Evolutionary conservation across 2,888 invertebrate genomes (phyloP).

Genomic region (Tryphoninae sp.): DNA sequence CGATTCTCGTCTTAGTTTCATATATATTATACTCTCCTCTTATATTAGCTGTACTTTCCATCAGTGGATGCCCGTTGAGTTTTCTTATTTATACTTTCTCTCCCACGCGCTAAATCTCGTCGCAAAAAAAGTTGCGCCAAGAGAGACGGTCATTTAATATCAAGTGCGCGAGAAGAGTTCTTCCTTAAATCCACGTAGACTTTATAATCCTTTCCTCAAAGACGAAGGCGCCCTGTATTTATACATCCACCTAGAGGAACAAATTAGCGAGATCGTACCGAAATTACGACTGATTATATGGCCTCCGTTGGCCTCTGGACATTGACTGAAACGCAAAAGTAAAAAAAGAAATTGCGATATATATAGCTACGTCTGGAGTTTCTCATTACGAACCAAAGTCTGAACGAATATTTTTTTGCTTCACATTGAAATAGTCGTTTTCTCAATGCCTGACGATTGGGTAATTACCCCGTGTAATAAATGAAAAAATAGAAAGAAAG

Average conservation of each 20-base stretch:
- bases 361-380: background rate
- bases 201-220: background rate
- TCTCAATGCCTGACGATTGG: slow-evolving; percentile 17
- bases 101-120: slow-evolving; percentile 40
- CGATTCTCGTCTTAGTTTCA: slow-evolving; percentile 9
- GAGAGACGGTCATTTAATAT: slow-evolving; percentile 48
- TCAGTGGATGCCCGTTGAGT: slow-evolving; percentile 42
- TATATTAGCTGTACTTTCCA: slow-evolving; percentile 41
- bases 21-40: background rate
- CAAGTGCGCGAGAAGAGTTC: slow-evolving; percentile 47
- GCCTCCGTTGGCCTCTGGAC: slow-evolving; percentile 18
- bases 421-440: background rate
- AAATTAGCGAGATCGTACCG: slow-evolving; percentile 73
- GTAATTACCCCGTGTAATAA: slow-evolving; percentile 26
- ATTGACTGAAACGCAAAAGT: slow-evolving; percentile 51
- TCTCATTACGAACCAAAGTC: background rate
- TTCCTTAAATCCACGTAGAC: slow-evolving; percentile 11
- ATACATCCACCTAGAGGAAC: slow-evolving; percentile 57
- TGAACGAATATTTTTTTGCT: background rate
- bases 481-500: background rate
- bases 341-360: slow-evolving; percentile 53
- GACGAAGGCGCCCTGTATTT: background rate
- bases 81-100: slow-evolving; percentile 56
- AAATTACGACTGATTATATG: slow-evolving; percentile 72
- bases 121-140: background rate